Evolutionary conservation across 2,113 vertebrate species (phyloP), one percentile per base, ranked within the genome.

Genomic region (Mystacornis crossleyi): DNA sequence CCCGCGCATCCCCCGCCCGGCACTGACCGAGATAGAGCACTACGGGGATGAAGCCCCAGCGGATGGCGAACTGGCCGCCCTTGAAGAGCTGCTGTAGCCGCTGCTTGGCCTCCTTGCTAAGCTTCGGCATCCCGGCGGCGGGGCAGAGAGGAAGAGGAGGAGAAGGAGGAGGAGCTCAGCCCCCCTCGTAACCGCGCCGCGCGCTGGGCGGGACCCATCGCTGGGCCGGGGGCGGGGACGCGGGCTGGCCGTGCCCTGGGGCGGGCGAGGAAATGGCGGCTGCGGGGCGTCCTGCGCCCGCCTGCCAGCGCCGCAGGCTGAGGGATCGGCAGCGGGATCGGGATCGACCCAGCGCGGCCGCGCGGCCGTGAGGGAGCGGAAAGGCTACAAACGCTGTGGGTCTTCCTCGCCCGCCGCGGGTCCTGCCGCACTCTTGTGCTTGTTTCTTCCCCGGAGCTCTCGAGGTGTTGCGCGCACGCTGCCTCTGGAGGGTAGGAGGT

Each of bases 281-380:
- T 0, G 4, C 0, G 4, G 5, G 5, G 3, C 3, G 13, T 1
- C 0, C 0, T 3, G 1, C 1, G 21, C 7, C 12, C 3, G 20
- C 2, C 3, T 5, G n/a, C 7, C 11, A 2, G 36, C 2, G 14
- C 19, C 12, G 9, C 11, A 0, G 9, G 3, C 11, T 4, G 4
- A 10, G 65, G 40, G 67, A 11, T 13, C 36, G 82, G 43, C 16
- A 12, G 5, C 28, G n/a, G 69, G 23, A 9, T 8, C 26, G 20
- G 58, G 16, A 31, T 20, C 6, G 79, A 24, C 25, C 29, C 34
- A 6, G 42, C 21, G 20, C 48, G 36, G 58, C 14, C 18, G 17
- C 8, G 16, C 18, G 6, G 36, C 57, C 38, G 18, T 33, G 42
- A 31, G 34, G 42, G 69, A n/a, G 31, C 9, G 40, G 12, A 18